Evolutionary conservation across 2,888 invertebrate genomes (phyloP).

Genomic region (Acrobeloides nanus): DNA sequence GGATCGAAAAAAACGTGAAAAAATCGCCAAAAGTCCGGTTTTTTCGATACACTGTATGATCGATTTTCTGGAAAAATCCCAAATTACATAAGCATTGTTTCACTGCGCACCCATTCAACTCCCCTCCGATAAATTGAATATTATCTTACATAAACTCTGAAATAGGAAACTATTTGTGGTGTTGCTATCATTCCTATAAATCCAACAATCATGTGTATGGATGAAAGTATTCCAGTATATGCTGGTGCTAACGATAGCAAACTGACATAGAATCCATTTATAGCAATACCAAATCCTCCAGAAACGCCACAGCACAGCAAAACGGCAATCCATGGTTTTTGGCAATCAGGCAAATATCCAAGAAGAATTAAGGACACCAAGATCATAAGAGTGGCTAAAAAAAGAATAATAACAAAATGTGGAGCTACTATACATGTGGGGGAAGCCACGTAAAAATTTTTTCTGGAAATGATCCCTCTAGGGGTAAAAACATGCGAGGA

Average conservation of each 20-base stretch:
- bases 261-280: constrained; percentile 36
- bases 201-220: constrained; percentile 31
- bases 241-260: constrained; percentile 35
- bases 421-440: neutral
- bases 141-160: constrained; percentile 21
- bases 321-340: constrained; percentile 13
- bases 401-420: neutral
- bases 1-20: too few relatives aligned
- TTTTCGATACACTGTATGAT: neutral
- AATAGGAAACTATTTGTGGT: constrained; percentile 28
- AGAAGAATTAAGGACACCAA: constrained; percentile 9
- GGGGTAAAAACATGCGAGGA: too few relatives aligned
- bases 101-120: too few relatives aligned
- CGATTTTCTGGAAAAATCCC: constrained; percentile 4
- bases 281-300: constrained; percentile 29
- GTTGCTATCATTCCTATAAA: constrained; percentile 26
- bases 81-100: too few relatives aligned
- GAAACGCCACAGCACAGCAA: constrained; percentile 19
- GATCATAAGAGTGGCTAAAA: constrained; percentile 15
- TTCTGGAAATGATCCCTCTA: too few relatives aligned
- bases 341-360: constrained; percentile 14
- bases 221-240: constrained; percentile 32
- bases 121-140: too few relatives aligned
- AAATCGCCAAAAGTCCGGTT: too few relatives aligned
- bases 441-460: neutral